Evolutionary conservation across 2,113 vertebrate genomes (phyloP).

Genomic region (Callocephalon fimbriatum): DNA sequence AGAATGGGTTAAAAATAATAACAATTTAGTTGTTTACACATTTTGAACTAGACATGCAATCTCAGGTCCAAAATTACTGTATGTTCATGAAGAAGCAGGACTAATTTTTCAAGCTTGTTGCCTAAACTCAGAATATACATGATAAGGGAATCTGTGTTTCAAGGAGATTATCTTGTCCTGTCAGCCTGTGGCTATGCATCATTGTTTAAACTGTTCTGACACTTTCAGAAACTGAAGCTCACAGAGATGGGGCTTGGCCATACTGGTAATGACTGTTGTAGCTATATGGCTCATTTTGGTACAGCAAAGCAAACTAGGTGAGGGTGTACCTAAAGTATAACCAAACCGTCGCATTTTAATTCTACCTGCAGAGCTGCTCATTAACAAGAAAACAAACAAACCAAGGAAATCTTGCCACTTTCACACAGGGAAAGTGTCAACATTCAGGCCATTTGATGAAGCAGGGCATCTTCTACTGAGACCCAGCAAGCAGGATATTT

Average conservation of each 20-base stretch:
- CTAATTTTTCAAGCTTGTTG: neutral
- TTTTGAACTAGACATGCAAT: neutral
- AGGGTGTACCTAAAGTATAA: neutral
- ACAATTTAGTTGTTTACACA: neutral
- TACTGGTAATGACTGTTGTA: accelerated
- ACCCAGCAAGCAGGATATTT: neutral
- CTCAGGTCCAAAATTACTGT: neutral
- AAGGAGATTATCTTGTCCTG: neutral
- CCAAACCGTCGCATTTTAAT: neutral
- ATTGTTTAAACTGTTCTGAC: neutral
- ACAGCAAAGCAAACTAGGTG: neutral
- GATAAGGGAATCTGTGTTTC: neutral
- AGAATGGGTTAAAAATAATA: neutral
- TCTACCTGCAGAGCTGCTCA: neutral
- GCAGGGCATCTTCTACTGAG: neutral
- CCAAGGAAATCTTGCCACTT: neutral
- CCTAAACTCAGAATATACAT: neutral
- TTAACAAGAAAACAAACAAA: neutral
- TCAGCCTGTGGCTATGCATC: neutral
- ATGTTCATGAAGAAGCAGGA: neutral
- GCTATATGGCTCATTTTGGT: neutral
- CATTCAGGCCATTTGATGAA: neutral
- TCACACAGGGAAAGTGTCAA: neutral
- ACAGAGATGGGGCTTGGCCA: accelerated
- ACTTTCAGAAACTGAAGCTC: neutral